These are phyloP conservation scores for Deilephila elpenor DNA, from an alignment of 2,888 invertebrate genomes.

Conservation along the genomic window DNA sequence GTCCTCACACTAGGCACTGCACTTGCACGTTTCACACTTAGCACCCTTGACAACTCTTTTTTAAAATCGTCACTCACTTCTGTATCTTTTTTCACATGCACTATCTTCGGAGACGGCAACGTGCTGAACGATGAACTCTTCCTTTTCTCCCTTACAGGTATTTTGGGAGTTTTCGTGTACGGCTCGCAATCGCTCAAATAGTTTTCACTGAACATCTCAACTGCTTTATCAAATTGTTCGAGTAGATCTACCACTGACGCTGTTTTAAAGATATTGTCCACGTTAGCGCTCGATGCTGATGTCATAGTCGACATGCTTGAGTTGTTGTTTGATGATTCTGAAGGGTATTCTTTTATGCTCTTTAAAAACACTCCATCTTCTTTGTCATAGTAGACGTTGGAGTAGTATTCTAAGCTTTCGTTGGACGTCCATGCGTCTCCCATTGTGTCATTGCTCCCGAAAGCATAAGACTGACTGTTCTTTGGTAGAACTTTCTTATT, in stretches of 20 bases:
- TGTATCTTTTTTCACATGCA: slow-evolving; percentile 70
- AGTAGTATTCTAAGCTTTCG: slow-evolving; percentile 71
- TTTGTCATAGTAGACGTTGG: slow-evolving; percentile 71
- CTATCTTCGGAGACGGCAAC: slow-evolving; percentile 71
- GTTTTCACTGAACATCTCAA: slow-evolving; percentile 76
- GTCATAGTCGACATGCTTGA: slow-evolving; percentile 69
- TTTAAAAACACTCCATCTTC: slow-evolving; percentile 69
- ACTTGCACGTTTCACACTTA: slow-evolving; percentile 58
- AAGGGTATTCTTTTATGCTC: slow-evolving; percentile 67
- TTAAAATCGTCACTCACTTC: slow-evolving; percentile 75
- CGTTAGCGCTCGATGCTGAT: slow-evolving; percentile 67
- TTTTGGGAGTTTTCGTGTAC: slow-evolving; percentile 64
- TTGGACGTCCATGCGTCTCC: slow-evolving; percentile 71
- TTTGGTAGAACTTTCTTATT: slow-evolving; percentile 46
- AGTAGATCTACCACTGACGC: slow-evolving; percentile 72
- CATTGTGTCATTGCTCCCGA: slow-evolving; percentile 68
- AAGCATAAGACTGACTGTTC: slow-evolving; percentile 64
- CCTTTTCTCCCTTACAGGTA: slow-evolving; percentile 61
- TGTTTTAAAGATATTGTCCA: slow-evolving; percentile 64
- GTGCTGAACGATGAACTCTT: slow-evolving; percentile 72
- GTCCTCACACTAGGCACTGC: slow-evolving; percentile 44
- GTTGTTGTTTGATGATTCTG: slow-evolving; percentile 62
- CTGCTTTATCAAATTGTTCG: slow-evolving; percentile 72
- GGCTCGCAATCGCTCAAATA: slow-evolving; percentile 78
- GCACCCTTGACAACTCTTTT: slow-evolving; percentile 63